phyloP scores from a whole-genome alignment of 2,797 vertebrate genomes.

The Rhodeus uyekii region DNA sequence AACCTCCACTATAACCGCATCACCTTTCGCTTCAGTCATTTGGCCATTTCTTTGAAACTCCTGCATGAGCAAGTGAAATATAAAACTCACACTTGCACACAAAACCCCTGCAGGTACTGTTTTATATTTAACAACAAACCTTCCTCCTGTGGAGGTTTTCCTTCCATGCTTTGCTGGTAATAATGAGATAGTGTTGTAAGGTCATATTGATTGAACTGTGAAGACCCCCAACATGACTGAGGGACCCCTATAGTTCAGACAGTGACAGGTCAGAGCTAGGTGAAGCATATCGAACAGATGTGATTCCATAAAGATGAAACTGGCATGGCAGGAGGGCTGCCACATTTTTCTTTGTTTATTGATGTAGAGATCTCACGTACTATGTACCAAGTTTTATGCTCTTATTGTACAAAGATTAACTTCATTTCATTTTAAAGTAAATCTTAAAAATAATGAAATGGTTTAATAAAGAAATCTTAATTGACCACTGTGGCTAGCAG shows the following conservation, averaged over 20 bases:
- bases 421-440: background rate
- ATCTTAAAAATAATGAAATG: too few relatives aligned
- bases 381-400: background rate
- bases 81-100: slow-evolving; percentile 5
- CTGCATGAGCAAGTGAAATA: slow-evolving; percentile 12
- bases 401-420: background rate
- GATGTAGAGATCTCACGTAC: background rate
- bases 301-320: slow-evolving; percentile 9
- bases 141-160: background rate
- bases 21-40: background rate
- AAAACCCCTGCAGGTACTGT: background rate
- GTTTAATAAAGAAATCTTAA: background rate
- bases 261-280: background rate
- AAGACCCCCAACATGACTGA: background rate
- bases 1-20: background rate
- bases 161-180: background rate
- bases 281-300: slow-evolving; percentile 15
- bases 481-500: too few relatives aligned
- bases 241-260: background rate
- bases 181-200: slow-evolving; percentile 9
- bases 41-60: slow-evolving; percentile 5
- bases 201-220: slow-evolving; percentile 12
- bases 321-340: background rate
- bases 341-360: background rate
- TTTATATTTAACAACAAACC: background rate